A percentile compares a stretch with the other conserved stretches of the same genome.
Evolutionary conservation across 2,797 vertebrate species (phyloP).

Genomic region (Coluber constrictor): DNA sequence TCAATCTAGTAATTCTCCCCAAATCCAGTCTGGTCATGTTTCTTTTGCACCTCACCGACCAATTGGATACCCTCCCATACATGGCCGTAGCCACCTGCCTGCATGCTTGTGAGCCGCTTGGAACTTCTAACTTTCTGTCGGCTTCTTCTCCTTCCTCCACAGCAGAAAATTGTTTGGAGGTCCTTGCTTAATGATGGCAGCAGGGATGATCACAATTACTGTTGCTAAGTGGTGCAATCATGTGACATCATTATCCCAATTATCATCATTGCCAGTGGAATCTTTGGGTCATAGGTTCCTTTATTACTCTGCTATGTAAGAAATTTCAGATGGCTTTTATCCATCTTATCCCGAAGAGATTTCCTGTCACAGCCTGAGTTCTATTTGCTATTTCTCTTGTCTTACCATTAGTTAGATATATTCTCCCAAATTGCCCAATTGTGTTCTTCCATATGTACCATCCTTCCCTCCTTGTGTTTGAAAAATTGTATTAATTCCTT

Average conservation of each 20-base stretch:
- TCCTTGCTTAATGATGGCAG: neutral
- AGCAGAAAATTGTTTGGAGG: neutral
- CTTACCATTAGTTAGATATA: neutral
- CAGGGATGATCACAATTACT: neutral
- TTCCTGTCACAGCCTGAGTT: neutral
- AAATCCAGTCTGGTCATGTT: neutral
- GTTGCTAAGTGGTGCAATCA: neutral
- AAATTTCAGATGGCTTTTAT: neutral
- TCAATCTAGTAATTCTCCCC: neutral
- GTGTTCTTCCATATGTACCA: neutral
- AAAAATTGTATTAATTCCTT: neutral
- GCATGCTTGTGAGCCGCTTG: neutral
- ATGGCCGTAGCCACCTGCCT: neutral
- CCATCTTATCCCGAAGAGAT: neutral
- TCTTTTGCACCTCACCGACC: neutral
- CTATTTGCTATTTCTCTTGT: neutral
- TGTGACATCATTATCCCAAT: neutral
- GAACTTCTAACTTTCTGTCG: neutral
- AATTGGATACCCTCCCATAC: neutral
- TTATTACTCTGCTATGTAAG: neutral
- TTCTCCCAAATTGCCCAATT: neutral
- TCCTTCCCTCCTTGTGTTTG: neutral
- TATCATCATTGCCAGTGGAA: neutral
- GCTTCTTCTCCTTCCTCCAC: neutral
- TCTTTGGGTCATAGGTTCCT: neutral